Base-by-base conservation (phyloP, 2,113 vertebrate species). In the Amazona vittata region DNA sequence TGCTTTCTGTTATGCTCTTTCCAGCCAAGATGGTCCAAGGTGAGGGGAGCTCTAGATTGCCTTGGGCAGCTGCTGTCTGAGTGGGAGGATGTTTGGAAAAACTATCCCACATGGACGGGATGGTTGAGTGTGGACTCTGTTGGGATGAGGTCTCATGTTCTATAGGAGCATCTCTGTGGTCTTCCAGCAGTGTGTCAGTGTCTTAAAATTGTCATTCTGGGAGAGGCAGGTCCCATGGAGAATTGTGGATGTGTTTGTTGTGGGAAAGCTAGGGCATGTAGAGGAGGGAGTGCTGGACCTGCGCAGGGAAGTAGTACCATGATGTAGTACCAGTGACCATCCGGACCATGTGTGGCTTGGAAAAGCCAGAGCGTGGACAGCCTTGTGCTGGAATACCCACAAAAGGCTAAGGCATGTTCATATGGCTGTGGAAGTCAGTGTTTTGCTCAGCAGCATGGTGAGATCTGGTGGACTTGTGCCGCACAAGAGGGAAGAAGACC, bases 311-410 rank as follows among this genome's bases (percentile, higher is more conserved):
- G 31, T 39, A 14, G 31, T 39, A 14, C 9, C 5, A 0, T 12
- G 22, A 9, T n/a, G 12, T n/a, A n/a, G 2, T 53, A 15, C 44
- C 37, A 13, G 28, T 2, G 2, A 11, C n/a, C 0, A 0, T 59
- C 29, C 52, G 6, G 25, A 22, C 31, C 1, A 2, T 39, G 9
- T 0, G 0, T 53, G 57, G 8, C 55, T 49, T 83, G 62, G 62
- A 85, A 70, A 52, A 81, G 33, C 44, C 31, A 37, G 47, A 78
- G 43, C 8, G 6, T 35, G 50, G 46, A 11, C 14, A 11, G 8
- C 24, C 31, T 63, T 0, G 0, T 77, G 20, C 11, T 1, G 2
- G 53, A 5, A 49, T 53, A 35, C 24, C 62, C 3, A 1, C 13
- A 17, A 15, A 71, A 67, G 46, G 18, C 60, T 55, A 35, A 55